phyloP scores from a whole-genome alignment of 1,140 invertebrate species.

The Solenopsis fugax region DNA sequence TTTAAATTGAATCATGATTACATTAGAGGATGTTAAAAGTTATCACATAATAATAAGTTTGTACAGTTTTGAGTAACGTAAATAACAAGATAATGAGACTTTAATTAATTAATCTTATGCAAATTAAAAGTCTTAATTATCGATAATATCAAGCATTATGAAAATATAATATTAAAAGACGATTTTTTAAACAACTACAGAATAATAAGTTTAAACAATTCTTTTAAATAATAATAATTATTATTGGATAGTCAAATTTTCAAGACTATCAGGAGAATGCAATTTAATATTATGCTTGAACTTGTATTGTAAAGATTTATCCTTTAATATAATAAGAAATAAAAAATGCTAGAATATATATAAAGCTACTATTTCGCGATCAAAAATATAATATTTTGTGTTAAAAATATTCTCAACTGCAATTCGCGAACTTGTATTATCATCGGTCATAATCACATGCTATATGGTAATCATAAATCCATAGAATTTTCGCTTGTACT shows the following conservation, averaged over 20 bases:
- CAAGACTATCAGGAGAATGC: not conserved
- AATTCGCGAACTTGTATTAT: not conserved
- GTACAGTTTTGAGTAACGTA: not conserved
- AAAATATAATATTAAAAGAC: not conserved
- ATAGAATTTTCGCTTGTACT: conserved; percentile 6
- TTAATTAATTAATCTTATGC: not conserved
- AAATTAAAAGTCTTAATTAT: not conserved
- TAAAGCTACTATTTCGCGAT: not conserved
- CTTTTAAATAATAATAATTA: not conserved
- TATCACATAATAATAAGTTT: not conserved
- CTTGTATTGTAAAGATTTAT: not conserved
- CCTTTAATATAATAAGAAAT: not conserved
- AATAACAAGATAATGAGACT: not conserved
- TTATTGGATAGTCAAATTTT: not conserved
- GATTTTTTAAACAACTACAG: not conserved
- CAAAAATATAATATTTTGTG: not conserved
- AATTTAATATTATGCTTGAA: not conserved
- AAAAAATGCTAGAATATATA: not conserved
- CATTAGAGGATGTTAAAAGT: conserved; percentile 1
- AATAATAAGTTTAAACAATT: not conserved
- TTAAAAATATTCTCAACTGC: not conserved
- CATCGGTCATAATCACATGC: not conserved
- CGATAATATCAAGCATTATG: not conserved
- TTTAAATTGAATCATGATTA: conserved; percentile 4
- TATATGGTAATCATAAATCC: conserved; percentile 34